Conservation (phyloP, 2,797 vertebrate species). For the Argyrosomus regius region DNA sequence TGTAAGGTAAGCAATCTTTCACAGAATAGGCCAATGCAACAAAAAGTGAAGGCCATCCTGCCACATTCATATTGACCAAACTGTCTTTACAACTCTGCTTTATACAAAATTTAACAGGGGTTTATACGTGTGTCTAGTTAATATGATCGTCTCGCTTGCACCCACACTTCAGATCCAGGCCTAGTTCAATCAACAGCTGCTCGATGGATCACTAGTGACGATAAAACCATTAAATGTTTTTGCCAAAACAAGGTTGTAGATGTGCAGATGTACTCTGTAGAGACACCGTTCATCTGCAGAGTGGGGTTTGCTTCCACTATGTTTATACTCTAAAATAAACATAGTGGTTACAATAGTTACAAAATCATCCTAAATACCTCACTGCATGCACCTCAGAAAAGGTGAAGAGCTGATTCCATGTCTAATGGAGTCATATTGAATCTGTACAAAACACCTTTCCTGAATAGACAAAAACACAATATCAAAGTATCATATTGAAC, state of each 20-base stretch:
- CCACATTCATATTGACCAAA: not conserved
- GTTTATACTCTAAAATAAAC: not conserved
- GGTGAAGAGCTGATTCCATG: not conserved
- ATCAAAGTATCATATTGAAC: slow-evolving; percentile 24
- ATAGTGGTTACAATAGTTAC: too few species aligned
- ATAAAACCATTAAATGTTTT: slow-evolving; percentile 33
- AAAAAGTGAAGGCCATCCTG: not conserved
- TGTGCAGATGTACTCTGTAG: slow-evolving; percentile 16
- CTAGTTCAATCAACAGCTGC: not conserved
- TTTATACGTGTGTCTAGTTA: not conserved
- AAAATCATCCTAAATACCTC: not conserved
- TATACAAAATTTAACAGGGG: not conserved
- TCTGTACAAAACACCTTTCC: slow-evolving; percentile 10
- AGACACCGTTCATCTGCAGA: slow-evolving; percentile 16
- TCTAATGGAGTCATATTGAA: not conserved
- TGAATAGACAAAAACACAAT: slow-evolving; percentile 10
- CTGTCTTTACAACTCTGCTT: not conserved
- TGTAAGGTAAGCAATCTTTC: too few species aligned
- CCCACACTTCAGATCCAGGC: slow-evolving; percentile 13
- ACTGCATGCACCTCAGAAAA: not conserved
- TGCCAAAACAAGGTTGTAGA: not conserved
- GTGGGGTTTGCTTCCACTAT: not conserved
- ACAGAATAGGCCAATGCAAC: too few species aligned
- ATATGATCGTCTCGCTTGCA: slow-evolving; percentile 2
- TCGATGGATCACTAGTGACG: not conserved